Evolutionary conservation across 2,888 invertebrate species (phyloP).

Genomic region (Charanyca ferruginea): DNA sequence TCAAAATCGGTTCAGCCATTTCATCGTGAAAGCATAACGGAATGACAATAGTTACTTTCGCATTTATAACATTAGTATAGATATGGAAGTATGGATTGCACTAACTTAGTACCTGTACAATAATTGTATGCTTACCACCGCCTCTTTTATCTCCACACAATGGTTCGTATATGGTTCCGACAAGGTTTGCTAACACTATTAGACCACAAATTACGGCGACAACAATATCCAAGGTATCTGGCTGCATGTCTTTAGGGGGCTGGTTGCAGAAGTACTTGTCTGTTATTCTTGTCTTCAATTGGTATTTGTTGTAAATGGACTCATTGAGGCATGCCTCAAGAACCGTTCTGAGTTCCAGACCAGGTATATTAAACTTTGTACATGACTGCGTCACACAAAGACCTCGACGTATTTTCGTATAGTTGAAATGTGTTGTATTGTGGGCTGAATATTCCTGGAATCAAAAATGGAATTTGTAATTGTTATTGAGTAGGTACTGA

Average conservation of each 20-base stretch:
- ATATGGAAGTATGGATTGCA: no score
- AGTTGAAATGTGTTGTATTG: slow-evolving; percentile 80
- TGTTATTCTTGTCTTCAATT: slow-evolving; percentile 17
- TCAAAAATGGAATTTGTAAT: no score
- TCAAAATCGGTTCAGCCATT: no score
- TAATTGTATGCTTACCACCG: slow-evolving; percentile 5
- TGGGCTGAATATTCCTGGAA: slow-evolving; percentile 80
- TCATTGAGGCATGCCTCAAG: slow-evolving; percentile 30
- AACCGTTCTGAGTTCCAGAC: background rate
- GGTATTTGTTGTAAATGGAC: slow-evolving; percentile 1
- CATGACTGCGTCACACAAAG: slow-evolving; percentile 78
- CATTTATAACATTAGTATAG: no score
- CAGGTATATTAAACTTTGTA: slow-evolving; percentile 39
- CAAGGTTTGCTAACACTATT: slow-evolving; percentile 32
- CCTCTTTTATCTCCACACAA: background rate
- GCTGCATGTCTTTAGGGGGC: slow-evolving; percentile 17
- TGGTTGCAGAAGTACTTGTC: slow-evolving; percentile 6
- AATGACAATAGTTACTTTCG: no score
- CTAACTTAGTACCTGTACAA: no score
- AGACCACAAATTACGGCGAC: slow-evolving; percentile 18
- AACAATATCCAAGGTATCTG: slow-evolving; percentile 32
- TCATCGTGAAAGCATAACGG: no score
- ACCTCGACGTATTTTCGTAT: slow-evolving; percentile 80
- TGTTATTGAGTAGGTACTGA: no score
- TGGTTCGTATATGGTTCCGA: slow-evolving; percentile 38